Conservation (phyloP, 2,888 invertebrate species). For the Lymantria dispar region DNA sequence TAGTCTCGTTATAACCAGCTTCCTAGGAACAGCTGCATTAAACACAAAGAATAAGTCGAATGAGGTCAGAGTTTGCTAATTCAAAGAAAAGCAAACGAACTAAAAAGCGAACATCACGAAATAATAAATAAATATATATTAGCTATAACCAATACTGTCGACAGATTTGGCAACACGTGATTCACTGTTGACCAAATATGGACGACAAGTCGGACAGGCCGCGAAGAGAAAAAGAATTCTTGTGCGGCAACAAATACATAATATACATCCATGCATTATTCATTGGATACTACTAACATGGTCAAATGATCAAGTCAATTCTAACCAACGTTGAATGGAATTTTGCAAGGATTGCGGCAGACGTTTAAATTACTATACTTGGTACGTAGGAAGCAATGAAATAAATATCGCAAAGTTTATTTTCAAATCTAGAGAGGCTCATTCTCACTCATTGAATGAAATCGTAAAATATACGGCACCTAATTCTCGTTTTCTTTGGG, state of each 20-base stretch:
- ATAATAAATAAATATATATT: constrained; percentile 10
- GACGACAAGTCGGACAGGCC: constrained; percentile 40
- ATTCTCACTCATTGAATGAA: no score
- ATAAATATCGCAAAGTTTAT: background rate
- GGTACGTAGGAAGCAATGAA: constrained; percentile 55
- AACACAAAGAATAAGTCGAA: constrained; percentile 10
- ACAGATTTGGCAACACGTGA: constrained; percentile 49
- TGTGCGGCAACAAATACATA: constrained; percentile 37
- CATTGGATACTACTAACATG: constrained; percentile 54
- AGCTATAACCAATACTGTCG: constrained; percentile 19
- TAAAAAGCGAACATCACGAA: constrained; percentile 12
- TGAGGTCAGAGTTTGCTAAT: constrained; percentile 10
- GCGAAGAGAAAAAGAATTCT: constrained; percentile 48
- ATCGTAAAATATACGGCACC: no score
- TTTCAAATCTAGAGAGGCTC: constrained; percentile 11
- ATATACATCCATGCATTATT: constrained; percentile 49
- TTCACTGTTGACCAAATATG: constrained; percentile 57
- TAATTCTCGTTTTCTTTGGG: no score
- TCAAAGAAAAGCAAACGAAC: constrained; percentile 12
- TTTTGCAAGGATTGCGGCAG: constrained; percentile 46
- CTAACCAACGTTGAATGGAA: constrained; percentile 49
- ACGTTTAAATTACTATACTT: constrained; percentile 49
- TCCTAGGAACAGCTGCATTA: constrained; percentile 15
- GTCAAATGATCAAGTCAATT: constrained; percentile 48
- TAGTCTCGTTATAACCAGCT: constrained; percentile 12